phyloP scores from a whole-genome alignment of 37 sponge, comb jelly and placozoan genomes.

The Halichondria panicea region DNA sequence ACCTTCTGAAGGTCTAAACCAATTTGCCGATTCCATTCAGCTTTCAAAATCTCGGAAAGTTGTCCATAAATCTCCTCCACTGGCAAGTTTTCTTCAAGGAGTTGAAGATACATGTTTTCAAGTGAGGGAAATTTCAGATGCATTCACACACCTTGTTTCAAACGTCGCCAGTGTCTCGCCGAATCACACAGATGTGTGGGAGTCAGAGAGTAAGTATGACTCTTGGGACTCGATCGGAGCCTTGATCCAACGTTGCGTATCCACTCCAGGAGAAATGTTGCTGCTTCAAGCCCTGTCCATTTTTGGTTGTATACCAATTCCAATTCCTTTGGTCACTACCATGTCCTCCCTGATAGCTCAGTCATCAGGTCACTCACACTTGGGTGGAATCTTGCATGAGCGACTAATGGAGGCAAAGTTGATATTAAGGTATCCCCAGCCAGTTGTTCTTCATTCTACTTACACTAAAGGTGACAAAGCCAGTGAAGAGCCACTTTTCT shows the following conservation, averaged over 20 bases:
- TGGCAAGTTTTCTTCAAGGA: not conserved
- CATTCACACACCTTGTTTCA: not conserved
- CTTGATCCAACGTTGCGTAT: slow-evolving; percentile 16
- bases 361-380: slow-evolving; percentile 12
- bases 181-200: not conserved
- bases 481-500: not conserved
- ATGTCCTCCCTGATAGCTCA: slow-evolving; percentile 24
- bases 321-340: slow-evolving; percentile 1
- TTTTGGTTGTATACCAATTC: slow-evolving; percentile 26
- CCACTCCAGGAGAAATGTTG: slow-evolving; percentile 5
- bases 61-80: not conserved
- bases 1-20: not conserved
- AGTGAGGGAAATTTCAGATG: not conserved
- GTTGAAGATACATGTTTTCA: not conserved
- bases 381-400: not conserved
- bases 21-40: not conserved
- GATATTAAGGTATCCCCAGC: slow-evolving; percentile 22
- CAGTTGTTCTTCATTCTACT: slow-evolving; percentile 7
- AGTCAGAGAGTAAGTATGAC: slow-evolving; percentile 22
- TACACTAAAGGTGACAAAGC: not conserved
- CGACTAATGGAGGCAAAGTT: slow-evolving; percentile 7
- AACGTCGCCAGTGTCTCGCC: not conserved
- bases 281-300: slow-evolving; percentile 27
- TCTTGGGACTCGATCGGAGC: slow-evolving; percentile 31
- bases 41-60: not conserved